Base-by-base conservation (phyloP, 2,113 vertebrate genomes). In the Caranx melampygus region DNA sequence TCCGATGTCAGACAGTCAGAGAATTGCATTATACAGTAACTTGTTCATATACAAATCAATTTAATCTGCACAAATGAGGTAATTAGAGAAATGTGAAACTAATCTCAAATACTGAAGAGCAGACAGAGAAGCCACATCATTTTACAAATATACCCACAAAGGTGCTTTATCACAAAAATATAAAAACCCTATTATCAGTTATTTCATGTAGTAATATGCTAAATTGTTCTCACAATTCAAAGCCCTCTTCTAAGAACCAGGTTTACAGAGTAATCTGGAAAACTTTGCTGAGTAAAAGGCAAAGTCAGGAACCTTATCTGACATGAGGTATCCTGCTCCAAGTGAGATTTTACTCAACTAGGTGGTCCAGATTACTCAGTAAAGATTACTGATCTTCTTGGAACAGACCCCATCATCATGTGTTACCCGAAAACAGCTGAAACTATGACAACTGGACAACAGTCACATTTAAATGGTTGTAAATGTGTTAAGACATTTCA, bases 61-160 rank as follows among this genome's bases (percentile, higher is more conserved):
- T 71, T 73, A 76, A 73, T 47, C 63, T 16, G 72, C 26, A 35
- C 44, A 57, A 85, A 72, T 75, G 64, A 65, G 81, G 63, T 76
- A 82, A 88, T 87, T 79, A 87, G 6, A 55, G 18, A 34, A 15
- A 35, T 57, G 1, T 49, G 33, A 62, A 54, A 54, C 14, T 9
- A n/a, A 11, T 13, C 18, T 6, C 18, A 20, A 10, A 20, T 1
- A 26, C 12, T 33, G 10, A 1, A 68, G 34, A 37, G 3, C 5
- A 2, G 18, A 40, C 13, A 40, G 6, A 55, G 21, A 21, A 18
- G 31, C 31, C 33, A 15, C 21, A 72, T 0, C 20, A 3, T 9
- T 45, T n/a, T 26, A 57, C 68, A 33, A 31, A 5, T 34, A 34
- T 2, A 59, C 11, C 42, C 51, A 33, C 20, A 35, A 21, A 37